phyloP scores from a whole-genome alignment of 2,113 vertebrate genomes.

The Cercocebus atys region DNA sequence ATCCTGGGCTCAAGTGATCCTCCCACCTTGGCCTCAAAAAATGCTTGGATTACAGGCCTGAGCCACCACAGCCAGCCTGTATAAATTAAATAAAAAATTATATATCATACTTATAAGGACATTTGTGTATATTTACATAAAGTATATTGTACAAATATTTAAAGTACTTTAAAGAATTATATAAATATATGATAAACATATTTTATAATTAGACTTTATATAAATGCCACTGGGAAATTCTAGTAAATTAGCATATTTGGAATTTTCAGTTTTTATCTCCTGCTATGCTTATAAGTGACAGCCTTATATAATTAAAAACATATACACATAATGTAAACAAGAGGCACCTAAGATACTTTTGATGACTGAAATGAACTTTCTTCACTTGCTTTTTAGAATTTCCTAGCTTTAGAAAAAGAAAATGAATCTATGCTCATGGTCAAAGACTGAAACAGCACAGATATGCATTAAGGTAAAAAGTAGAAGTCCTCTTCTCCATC shows the following conservation, averaged over 20 bases:
- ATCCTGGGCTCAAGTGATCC: too few relatives aligned
- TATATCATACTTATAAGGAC: neutral
- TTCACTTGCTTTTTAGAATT: slow-evolving; percentile 12
- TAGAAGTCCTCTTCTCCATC: neutral
- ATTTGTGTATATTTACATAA: neutral
- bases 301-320: neutral
- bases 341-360: neutral
- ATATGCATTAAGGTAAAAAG: neutral
- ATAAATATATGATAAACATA: neutral
- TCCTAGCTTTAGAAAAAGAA: neutral
- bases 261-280: neutral
- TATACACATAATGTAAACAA: neutral
- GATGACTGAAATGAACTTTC: neutral
- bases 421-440: neutral
- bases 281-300: neutral
- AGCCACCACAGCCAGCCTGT: neutral
- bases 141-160: neutral
- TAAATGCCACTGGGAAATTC: neutral
- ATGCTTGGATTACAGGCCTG: too few relatives aligned
- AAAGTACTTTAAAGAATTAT: slow-evolving; percentile 19
- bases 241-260: neutral
- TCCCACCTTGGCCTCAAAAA: too few relatives aligned
- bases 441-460: neutral
- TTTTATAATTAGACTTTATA: neutral
- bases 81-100: neutral